These are phyloP conservation scores for Prunella fulvescens DNA, from an alignment of 2,113 vertebrate species.

Conservation along the genomic window DNA sequence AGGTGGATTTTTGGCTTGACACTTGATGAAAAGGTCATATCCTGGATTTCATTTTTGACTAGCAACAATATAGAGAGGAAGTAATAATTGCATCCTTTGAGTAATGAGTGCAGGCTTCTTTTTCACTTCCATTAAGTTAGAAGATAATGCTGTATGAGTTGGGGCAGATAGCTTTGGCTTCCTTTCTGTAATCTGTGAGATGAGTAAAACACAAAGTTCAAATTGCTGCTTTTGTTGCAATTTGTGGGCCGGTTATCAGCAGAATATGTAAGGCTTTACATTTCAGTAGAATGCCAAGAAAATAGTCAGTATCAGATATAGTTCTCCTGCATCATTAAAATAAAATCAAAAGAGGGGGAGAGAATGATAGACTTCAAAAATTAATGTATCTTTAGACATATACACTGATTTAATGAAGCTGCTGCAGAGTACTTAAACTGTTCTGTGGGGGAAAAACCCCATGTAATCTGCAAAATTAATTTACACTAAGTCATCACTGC, in stretches of 20 bases:
- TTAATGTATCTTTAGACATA: background rate
- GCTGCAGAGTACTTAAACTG: background rate
- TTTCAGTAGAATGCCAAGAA: background rate
- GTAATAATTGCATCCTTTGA: conserved; percentile 21
- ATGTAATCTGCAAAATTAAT: background rate
- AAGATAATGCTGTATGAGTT: background rate
- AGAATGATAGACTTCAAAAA: background rate
- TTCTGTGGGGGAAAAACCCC: background rate
- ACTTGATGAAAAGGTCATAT: conserved; percentile 20
- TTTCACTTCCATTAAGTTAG: background rate
- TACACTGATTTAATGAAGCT: background rate
- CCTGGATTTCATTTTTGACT: conserved; percentile 9
- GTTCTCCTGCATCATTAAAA: background rate
- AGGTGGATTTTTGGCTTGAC: background rate
- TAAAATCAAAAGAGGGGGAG: background rate
- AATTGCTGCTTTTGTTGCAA: background rate
- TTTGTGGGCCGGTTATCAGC: background rate
- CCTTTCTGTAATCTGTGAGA: background rate
- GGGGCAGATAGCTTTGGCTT: background rate
- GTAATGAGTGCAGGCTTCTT: background rate
- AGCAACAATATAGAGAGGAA: background rate
- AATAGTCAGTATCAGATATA: background rate
- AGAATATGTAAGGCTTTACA: background rate
- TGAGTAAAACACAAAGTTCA: background rate
- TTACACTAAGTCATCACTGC: background rate